These are phyloP conservation scores for Tricholaema leucomelas DNA, from an alignment of 2,113 vertebrate genomes.

Conservation along the genomic window DNA sequence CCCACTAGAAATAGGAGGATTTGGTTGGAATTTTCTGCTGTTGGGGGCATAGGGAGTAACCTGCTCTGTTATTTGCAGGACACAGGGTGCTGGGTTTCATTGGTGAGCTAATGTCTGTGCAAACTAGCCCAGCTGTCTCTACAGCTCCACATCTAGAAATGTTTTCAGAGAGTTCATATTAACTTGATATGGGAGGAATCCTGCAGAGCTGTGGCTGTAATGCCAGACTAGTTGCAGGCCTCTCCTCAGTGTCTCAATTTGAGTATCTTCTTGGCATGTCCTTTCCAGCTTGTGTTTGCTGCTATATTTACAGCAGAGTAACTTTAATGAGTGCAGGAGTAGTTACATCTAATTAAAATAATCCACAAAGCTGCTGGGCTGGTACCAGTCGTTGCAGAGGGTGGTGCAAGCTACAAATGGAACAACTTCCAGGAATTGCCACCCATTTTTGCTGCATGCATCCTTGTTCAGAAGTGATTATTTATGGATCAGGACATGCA, in stretches of 20 bases:
- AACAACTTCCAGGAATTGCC: neutral
- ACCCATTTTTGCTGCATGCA: neutral
- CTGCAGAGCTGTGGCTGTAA: neutral
- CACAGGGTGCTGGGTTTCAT: neutral
- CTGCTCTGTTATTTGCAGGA: neutral
- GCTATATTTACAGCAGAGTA: neutral
- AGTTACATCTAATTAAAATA: neutral
- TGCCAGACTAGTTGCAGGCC: neutral
- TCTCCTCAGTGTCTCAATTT: neutral
- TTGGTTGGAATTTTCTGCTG: neutral
- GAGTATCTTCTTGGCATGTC: neutral
- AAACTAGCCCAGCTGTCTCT: neutral
- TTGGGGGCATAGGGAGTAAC: neutral
- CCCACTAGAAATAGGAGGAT: no score
- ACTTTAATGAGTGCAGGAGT: neutral
- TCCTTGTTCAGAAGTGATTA: neutral
- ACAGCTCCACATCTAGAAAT: neutral
- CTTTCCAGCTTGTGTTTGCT: neutral
- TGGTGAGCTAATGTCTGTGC: neutral
- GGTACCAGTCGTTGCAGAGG: neutral
- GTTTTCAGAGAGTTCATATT: neutral
- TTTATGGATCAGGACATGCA: neutral
- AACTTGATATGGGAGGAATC: neutral
- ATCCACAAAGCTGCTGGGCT: conserved; percentile 3
- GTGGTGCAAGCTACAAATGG: neutral